Base-by-base conservation (phyloP, 2,113 vertebrate species). In the Crotophaga sulcirostris region DNA sequence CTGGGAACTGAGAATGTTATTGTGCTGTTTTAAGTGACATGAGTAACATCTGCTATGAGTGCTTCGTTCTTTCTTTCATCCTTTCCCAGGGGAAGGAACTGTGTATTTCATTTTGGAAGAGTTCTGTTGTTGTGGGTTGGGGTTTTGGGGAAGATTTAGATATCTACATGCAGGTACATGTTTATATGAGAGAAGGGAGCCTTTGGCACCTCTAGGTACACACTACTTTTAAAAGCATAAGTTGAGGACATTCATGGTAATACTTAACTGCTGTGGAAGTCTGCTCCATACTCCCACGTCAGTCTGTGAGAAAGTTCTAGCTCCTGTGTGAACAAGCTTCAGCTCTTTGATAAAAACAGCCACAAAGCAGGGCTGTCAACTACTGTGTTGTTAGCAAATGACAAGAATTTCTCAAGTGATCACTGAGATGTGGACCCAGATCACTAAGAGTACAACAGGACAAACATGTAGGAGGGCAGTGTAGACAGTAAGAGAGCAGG, bases 41-140 rank as follows among this genome's bases (percentile, higher is more conserved):
- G 58, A 89, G 38, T 54, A 96, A 97, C 94, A 97, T 96, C 96
- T 97, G 96, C 91, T 95, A 26, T 20, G 91, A 96, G 93, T 38
- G 78, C 38, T 87, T 94, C 91, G 34, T 87, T 80, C 90, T 62
- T 95, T 93, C 95, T 96, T 94, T 97, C 94, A 96, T 96, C 93
- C 81, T 59, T 51, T 94, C 96, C 94, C 93, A 62, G 26, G 95
- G 87, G 95, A 94, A 87, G 45, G 45, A 87, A 44, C 91, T 78
- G 86, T 78, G 60, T 92, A 17, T 87, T 93, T 95, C n/a, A 9
- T 89, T 94, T 90, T 87, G 91, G 84, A 96, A 92, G 55, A 91
- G 76, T 64, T 77, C 51, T 78, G 59, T 88, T 93, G 72, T 77
- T 89, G 87, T 82, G 82, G 36, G 20, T 60, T 89, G 84, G 87